Evolutionary conservation across 2,113 vertebrate species (phyloP), one percentile per base, ranked within the genome.

Genomic region (Dolichotis patagonum): DNA sequence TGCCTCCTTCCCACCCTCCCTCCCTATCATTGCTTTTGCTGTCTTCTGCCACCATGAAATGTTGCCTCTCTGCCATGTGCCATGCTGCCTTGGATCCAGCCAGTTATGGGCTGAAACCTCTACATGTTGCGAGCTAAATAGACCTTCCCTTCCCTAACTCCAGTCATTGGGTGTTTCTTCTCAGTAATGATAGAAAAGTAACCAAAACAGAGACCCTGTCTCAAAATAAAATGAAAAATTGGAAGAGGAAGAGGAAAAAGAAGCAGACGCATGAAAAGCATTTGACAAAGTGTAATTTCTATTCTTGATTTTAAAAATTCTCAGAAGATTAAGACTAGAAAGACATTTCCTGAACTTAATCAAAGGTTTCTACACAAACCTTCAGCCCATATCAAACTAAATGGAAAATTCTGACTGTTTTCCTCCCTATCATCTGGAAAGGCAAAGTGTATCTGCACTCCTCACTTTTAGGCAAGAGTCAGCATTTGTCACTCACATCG

Each of bases 211-310:
- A 43, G 24, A 43, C 24, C 22, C 5, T 75, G 71, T 75, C 71
- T 43, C 71, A 75, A 43, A 75, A 75, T 75, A 75, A 69, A 43
- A 75, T 73, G 71, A 75, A 43, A 26, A 43, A 75, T 43, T 75
- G 71, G 38, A 43, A 75, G 41, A 75, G 71, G 22, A 26, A 75
- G 38, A 71, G 3, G 69, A 75, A 43, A 28, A 43, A 26, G 22
- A 75, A 75, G 71, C 24, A 75, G 41, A 75, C 26, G 38, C 71
- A 75, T 24, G 11, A 26, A 87, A 92, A 87, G 19, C 17, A 78
- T 94, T 88, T 88, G 30, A 90, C 32, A 73, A 86, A 94, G 80
- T 67, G 82, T 5, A 80, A 17, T 11, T 92, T 80, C 24, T 41
- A 20, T 77, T 78, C 65, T 77, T 75, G n/a, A 69, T 75, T 69